Percentiles rank a stretch among this genome's conserved stretches.
Evolutionary conservation across 1,140 invertebrate species (phyloP).

Genomic region (Pentalonia nigronervosa): DNA sequence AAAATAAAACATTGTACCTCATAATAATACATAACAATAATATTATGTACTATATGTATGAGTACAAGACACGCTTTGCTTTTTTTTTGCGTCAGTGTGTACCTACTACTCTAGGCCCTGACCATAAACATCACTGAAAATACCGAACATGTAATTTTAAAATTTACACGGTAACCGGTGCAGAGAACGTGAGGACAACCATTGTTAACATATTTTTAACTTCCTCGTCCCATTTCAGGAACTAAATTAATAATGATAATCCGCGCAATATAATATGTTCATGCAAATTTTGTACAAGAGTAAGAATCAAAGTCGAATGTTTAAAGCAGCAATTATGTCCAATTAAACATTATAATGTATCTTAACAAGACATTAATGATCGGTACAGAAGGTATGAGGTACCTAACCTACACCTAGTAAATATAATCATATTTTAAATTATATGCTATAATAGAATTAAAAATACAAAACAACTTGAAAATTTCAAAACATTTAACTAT

Average conservation of each 20-base stretch:
- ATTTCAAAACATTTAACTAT: slow-evolving; percentile 7
- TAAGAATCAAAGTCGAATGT: background rate
- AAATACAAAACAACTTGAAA: background rate
- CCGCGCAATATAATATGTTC: background rate
- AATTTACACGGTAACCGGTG: background rate
- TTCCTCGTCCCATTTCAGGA: background rate
- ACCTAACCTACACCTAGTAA: background rate
- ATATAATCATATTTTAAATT: background rate
- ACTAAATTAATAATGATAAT: background rate
- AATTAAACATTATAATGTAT: background rate
- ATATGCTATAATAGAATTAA: background rate
- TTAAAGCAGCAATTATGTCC: background rate
- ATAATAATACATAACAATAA: background rate
- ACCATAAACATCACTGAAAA: background rate
- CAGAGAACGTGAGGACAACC: background rate
- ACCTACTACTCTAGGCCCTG: too few species aligned
- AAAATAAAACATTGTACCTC: background rate
- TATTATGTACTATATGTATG: background rate
- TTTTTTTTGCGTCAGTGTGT: background rate
- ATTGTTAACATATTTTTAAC: background rate
- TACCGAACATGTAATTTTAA: slow-evolving; percentile 10
- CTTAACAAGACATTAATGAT: background rate
- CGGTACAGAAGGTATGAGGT: background rate
- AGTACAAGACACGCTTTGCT: background rate
- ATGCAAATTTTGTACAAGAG: background rate